phyloP scores from a whole-genome alignment of 30 jellyfish, hydroid and myxozoan species.

The Turritopsis dohrnii region DNA sequence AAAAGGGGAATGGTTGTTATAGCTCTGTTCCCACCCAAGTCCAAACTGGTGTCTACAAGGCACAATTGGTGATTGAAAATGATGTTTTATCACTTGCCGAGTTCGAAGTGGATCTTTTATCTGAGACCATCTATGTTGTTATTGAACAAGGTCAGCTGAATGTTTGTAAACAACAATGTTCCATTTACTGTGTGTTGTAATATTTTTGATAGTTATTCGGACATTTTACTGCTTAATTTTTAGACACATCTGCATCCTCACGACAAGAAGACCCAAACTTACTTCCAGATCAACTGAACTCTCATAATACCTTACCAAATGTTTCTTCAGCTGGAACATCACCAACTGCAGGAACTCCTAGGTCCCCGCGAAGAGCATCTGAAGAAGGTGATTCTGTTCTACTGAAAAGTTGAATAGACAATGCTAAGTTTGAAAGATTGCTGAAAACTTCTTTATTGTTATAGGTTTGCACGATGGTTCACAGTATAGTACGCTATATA shows the following conservation, averaged over 20 bases:
- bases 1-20: slow-evolving; percentile 13
- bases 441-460: neutral
- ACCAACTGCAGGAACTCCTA: neutral
- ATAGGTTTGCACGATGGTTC: neutral
- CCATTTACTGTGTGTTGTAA: no score
- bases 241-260: neutral
- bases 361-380: neutral
- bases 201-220: no score
- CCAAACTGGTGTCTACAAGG: slow-evolving; percentile 5
- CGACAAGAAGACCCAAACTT: neutral
- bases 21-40: slow-evolving; percentile 5
- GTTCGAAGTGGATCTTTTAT: neutral
- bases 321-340: neutral
- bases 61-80: slow-evolving; percentile 22
- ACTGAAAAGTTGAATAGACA: neutral
- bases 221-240: no score
- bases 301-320: neutral
- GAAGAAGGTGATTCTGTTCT: neutral
- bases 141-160: slow-evolving; percentile 21
- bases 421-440: neutral
- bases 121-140: slow-evolving; percentile 12
- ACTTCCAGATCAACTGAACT: neutral
- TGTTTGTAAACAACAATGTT: no score
- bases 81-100: slow-evolving; percentile 8
- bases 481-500: neutral